Conservation (phyloP, 1,140 invertebrate species). For the Coenobita brevimanus region DNA sequence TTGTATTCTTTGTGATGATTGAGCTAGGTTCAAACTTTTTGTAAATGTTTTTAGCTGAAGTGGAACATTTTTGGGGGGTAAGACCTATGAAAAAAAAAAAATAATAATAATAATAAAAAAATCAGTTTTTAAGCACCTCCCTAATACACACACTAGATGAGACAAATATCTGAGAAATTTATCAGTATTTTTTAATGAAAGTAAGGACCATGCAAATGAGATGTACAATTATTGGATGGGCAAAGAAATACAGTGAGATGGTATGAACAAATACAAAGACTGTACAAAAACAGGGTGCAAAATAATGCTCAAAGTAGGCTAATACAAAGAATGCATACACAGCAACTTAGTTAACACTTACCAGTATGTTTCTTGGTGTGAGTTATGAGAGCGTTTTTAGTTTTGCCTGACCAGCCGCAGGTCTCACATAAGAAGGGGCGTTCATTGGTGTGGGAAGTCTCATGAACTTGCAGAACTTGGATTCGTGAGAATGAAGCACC, state of each 20-base stretch:
- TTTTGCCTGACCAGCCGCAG: slow-evolving; percentile 61
- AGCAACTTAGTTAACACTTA: slow-evolving; percentile 3
- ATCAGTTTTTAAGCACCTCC: no score
- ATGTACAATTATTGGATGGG: no score
- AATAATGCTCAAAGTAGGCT: background rate
- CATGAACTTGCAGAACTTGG: slow-evolving; percentile 23
- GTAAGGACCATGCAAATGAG: no score
- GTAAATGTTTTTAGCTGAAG: no score
- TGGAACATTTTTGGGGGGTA: no score
- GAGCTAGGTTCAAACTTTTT: no score
- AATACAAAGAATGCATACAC: background rate
- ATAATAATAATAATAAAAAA: no score
- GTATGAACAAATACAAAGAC: background rate
- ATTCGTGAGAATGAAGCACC: slow-evolving; percentile 34
- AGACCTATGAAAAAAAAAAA: no score
- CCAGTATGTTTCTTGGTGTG: slow-evolving; percentile 55
- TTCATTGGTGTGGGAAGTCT: slow-evolving; percentile 51
- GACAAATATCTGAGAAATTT: no score
- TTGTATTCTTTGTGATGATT: no score
- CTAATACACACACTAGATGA: no score
- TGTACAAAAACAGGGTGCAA: background rate
- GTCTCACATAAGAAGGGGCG: slow-evolving; percentile 58
- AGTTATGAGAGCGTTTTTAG: slow-evolving; percentile 49
- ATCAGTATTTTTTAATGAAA: no score
- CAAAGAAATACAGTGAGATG: background rate